These are phyloP conservation scores for Imbricaverruca yamaguchii DNA, from an alignment of 2,888 invertebrate genomes.

Conservation along the genomic window DNA sequence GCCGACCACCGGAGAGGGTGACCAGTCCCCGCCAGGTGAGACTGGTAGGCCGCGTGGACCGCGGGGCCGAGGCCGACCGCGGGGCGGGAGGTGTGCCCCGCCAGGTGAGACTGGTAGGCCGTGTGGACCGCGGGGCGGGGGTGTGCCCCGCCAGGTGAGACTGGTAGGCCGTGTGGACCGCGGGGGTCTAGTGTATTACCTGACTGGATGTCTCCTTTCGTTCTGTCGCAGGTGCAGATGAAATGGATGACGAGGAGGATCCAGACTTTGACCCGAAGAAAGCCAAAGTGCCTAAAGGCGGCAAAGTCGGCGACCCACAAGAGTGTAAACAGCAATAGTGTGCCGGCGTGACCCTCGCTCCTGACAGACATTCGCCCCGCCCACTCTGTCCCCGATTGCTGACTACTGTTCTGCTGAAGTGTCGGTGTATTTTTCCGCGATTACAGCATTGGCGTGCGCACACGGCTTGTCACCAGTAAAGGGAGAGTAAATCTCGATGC, in stretches of 20 bases:
- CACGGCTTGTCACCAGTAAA: too few species aligned
- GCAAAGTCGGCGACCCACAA: constrained; percentile 31
- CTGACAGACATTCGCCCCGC: neutral
- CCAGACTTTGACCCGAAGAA: constrained; percentile 35
- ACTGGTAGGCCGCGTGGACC: too few species aligned
- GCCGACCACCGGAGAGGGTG: too few species aligned
- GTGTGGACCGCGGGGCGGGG: too few species aligned
- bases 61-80: too few species aligned
- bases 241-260: constrained; percentile 34
- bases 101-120: too few species aligned
- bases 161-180: too few species aligned
- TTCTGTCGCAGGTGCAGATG: constrained; percentile 30
- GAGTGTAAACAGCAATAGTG: constrained; percentile 35
- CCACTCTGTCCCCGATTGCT: neutral
- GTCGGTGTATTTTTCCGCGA: constrained; percentile 8
- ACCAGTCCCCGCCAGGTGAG: too few species aligned
- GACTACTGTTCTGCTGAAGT: neutral
- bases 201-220: too few species aligned
- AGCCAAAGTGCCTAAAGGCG: constrained; percentile 31
- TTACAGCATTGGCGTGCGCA: neutral
- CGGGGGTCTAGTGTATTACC: neutral
- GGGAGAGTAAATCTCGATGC: too few species aligned
- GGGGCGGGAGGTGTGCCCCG: too few species aligned
- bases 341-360: neutral
- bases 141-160: too few species aligned